Conservation (phyloP, 2,888 invertebrate species). For the Desoria tigrina region DNA sequence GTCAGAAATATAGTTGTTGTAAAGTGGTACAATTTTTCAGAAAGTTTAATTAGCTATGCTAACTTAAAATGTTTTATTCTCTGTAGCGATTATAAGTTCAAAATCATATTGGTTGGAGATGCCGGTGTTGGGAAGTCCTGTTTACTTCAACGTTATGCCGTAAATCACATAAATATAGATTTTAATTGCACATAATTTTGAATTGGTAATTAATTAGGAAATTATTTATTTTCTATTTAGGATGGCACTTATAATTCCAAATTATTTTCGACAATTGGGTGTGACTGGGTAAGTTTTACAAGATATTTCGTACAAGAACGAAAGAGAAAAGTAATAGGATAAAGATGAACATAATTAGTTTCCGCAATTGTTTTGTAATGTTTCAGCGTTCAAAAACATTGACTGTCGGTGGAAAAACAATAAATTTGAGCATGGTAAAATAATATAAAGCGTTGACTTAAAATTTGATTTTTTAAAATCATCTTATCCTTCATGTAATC, state of each 20-base stretch:
- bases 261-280: conserved; percentile 47
- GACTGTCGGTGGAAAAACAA: conserved; percentile 47
- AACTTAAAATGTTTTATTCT: too few species aligned
- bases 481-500: background rate
- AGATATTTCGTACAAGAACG: background rate
- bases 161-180: conserved; percentile 13
- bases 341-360: background rate
- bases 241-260: conserved; percentile 45
- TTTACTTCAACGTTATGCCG: conserved; percentile 84
- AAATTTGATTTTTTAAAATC: conserved; percentile 1
- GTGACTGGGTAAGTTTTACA: conserved; percentile 42
- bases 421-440: conserved; percentile 48
- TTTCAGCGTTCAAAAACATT: conserved; percentile 47
- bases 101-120: conserved; percentile 76
- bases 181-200: background rate
- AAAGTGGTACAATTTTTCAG: too few species aligned
- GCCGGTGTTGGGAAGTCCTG: conserved; percentile 94
- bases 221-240: conserved; percentile 28
- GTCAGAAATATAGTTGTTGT: too few species aligned
- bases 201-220: conserved; percentile 4
- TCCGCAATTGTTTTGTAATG: conserved; percentile 1
- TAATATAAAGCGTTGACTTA: too few species aligned
- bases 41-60: too few species aligned
- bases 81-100: conserved; percentile 52
- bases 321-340: background rate